These are phyloP conservation scores for Sarcoramphus papa DNA, from an alignment of 2,797 vertebrate species.

Conservation along the genomic window DNA sequence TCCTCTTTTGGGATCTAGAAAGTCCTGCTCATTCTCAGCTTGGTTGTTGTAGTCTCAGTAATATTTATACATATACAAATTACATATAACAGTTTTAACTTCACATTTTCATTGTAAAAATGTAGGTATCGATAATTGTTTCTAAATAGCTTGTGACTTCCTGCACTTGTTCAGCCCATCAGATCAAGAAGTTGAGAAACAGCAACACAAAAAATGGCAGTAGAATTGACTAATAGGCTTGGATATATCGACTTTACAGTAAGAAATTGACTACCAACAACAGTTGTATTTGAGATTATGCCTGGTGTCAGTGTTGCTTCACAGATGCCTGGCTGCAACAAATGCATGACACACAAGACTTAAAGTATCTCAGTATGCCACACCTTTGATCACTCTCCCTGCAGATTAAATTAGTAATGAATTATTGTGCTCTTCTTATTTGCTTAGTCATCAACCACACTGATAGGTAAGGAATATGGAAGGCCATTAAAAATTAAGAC, in stretches of 20 bases:
- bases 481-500: not conserved
- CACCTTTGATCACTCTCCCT: not conserved
- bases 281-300: not conserved
- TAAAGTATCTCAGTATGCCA: not conserved
- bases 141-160: not conserved
- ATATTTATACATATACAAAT: not conserved
- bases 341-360: not conserved
- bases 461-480: not conserved
- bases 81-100: not conserved
- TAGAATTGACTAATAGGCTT: not conserved
- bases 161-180: not conserved
- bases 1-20: not conserved
- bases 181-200: not conserved
- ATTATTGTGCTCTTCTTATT: not conserved
- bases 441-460: not conserved
- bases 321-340: not conserved
- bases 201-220: not conserved
- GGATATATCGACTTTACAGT: not conserved
- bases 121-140: not conserved
- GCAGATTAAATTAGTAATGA: not conserved
- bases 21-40: not conserved
- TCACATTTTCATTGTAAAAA: not conserved
- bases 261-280: not conserved
- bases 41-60: not conserved
- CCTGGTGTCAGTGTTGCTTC: not conserved